Evolutionary conservation across 1,140 invertebrate species (phyloP), one percentile per base, ranked within the genome.

Genomic region (Gonioctena quinquepunctata): DNA sequence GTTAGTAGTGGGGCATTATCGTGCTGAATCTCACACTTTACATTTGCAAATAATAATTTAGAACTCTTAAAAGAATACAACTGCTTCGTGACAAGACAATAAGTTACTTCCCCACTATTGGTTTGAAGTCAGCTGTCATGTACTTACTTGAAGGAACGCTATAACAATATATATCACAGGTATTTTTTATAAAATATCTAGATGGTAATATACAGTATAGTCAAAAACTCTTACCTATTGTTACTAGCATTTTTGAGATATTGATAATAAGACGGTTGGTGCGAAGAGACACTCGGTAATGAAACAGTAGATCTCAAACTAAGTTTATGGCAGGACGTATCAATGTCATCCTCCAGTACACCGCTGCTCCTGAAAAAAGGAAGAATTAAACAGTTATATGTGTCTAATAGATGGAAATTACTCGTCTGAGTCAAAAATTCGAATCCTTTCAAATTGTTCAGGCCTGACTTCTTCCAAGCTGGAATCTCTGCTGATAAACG

Each of bases 381-480:
- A 48, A 64, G 28, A 28, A 1, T 54, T 28, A 50, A 48, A 60
- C 16, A 16, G 19, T 3, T 19, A 54, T 54, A 54, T 18, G 18
- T 11, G 13, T 54, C 18, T 63, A 28, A 54, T 48, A 65, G 66
- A 64, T 21, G 25, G 49, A 42, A 81, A 81, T 70, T 76, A 83
- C 83, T 82, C 83, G 64, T 83, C 82, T 13, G 82, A 83, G 76
- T 83, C 82, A 27, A 73, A 70, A 52, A 61, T 42, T 25, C 50
- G 61, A n/a, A n/a, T n/a, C 33, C 63, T 68, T 33, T 73, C 68
- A 11, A 26, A 16, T 13, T 56, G 49, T 42, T 74, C 72, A 22
- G 56, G n/a, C 60, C 86, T 84, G 64, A 88, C 71, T 79, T 89
- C 88, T 79, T 89, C 88, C 72, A 87, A 85, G 82, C 88, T 88